A percentile compares a stretch with the other conserved stretches of the same genome.
Conservation (phyloP, 2,888 invertebrate genomes). For the Drosophila pegasa region DNA sequence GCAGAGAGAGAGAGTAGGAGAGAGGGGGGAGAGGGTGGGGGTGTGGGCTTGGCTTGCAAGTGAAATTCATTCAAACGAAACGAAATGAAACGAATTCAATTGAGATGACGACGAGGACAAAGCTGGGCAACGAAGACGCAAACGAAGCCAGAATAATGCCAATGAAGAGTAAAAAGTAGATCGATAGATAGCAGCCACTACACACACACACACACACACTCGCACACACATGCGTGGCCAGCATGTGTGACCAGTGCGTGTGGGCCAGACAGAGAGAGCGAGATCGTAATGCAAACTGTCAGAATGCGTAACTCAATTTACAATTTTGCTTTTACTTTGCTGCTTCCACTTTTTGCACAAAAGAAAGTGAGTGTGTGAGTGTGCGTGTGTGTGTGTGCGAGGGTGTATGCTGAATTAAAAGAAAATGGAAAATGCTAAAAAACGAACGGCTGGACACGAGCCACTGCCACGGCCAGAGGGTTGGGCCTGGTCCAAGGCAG, state of each 20-base stretch:
- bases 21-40: conserved; percentile 6
- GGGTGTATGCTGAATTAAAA: conserved; percentile 73
- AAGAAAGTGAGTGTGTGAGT: conserved; percentile 60
- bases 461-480: conserved; percentile 5
- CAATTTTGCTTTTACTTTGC: conserved; percentile 73
- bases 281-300: conserved; percentile 83
- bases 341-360: conserved; percentile 56
- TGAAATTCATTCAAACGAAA: conserved; percentile 81
- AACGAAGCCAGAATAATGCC: conserved; percentile 73
- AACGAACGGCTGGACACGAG: conserved; percentile 62
- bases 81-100: conserved; percentile 82
- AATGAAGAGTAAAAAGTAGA: conserved; percentile 80
- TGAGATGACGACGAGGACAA: conserved; percentile 66
- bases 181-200: conserved; percentile 76
- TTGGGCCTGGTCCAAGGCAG: conserved; percentile 34
- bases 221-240: conserved; percentile 38
- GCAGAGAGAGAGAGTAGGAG: background rate
- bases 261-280: conserved; percentile 28
- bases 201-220: conserved; percentile 39
- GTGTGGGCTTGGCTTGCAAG: conserved; percentile 34
- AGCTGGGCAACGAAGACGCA: conserved; percentile 19
- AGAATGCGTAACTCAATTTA: conserved; percentile 82
- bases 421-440: conserved; percentile 80
- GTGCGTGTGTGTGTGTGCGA: conserved; percentile 30
- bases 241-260: conserved; percentile 57